A percentile compares a stretch with the other conserved stretches of the same genome.
Evolutionary conservation across 2,888 invertebrate species (phyloP).

Genomic region (Hetaerina titia): DNA sequence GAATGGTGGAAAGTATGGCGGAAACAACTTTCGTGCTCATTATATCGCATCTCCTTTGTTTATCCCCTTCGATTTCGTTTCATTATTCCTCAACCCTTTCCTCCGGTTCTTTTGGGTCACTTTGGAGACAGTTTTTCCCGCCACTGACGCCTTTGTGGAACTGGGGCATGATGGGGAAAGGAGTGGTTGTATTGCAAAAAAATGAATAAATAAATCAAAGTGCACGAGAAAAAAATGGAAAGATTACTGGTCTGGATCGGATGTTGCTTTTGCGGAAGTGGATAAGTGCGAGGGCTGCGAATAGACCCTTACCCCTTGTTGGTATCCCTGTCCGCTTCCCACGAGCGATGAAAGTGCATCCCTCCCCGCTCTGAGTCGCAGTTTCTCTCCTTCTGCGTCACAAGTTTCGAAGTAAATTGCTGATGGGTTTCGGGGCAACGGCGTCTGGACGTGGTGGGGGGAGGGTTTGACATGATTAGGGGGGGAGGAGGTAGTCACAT

Average conservation of each 20-base stretch:
- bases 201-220: neutral
- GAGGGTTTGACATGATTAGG: neutral
- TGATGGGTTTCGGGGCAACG: neutral
- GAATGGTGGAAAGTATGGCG: neutral
- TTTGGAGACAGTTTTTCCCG: neutral
- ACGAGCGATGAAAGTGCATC: neutral
- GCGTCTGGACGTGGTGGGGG: neutral
- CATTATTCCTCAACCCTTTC: neutral
- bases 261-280: slow-evolving; percentile 12
- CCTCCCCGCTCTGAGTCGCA: neutral
- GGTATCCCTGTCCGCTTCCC: neutral
- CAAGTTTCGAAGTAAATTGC: slow-evolving; percentile 17
- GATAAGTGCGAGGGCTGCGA: neutral
- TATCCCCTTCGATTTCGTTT: neutral
- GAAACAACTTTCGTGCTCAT: slow-evolving; percentile 8
- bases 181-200: neutral
- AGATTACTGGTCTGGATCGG: slow-evolving; percentile 8
- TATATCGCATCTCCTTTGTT: slow-evolving; percentile 3
- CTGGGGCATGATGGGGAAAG: slow-evolving; percentile 24
- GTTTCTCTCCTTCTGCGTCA: neutral
- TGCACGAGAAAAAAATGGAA: neutral
- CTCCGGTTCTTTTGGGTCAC: neutral
- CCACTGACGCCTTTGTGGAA: slow-evolving; percentile 21
- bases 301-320: slow-evolving; percentile 17
- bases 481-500: too few species aligned